These are phyloP conservation scores for Sphaerodactylus townsendi DNA, from an alignment of 2,113 vertebrate species.

Conservation along the genomic window DNA sequence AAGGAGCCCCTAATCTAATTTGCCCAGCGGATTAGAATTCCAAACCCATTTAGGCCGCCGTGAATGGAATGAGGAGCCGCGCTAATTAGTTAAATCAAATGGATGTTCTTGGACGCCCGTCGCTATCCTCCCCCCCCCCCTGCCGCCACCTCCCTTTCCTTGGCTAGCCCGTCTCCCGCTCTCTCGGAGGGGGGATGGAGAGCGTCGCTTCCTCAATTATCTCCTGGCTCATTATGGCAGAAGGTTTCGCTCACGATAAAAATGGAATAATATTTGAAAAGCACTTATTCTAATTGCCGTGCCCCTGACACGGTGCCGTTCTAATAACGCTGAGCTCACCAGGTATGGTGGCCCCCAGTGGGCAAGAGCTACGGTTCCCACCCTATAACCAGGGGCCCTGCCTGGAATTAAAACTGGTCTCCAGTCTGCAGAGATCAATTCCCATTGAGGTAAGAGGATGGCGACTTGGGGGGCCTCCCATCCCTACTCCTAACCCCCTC, in stretches of 20 bases:
- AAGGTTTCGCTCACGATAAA: neutral
- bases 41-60: constrained; percentile 46
- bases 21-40: constrained; percentile 56
- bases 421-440: too few species aligned
- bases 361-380: too few species aligned
- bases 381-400: too few species aligned
- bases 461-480: too few species aligned
- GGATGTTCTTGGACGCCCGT: neutral
- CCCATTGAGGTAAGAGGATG: too few species aligned
- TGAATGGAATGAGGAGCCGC: constrained; percentile 42
- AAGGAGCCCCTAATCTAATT: constrained; percentile 65
- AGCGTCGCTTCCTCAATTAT: neutral
- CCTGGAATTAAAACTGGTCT: too few species aligned
- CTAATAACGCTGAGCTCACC: neutral
- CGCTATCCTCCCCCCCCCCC: accelerated
- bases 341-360: neutral
- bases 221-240: neutral
- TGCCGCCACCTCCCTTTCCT: accelerated
- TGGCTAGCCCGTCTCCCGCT: neutral
- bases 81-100: constrained; percentile 55
- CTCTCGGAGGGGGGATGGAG: neutral
- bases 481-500: too few species aligned
- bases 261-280: constrained; percentile 14
- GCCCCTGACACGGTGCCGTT: neutral
- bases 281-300: neutral